These are phyloP conservation scores for Erpobdella octoculata DNA, from an alignment of 2,888 invertebrate species.

Conservation along the genomic window DNA sequence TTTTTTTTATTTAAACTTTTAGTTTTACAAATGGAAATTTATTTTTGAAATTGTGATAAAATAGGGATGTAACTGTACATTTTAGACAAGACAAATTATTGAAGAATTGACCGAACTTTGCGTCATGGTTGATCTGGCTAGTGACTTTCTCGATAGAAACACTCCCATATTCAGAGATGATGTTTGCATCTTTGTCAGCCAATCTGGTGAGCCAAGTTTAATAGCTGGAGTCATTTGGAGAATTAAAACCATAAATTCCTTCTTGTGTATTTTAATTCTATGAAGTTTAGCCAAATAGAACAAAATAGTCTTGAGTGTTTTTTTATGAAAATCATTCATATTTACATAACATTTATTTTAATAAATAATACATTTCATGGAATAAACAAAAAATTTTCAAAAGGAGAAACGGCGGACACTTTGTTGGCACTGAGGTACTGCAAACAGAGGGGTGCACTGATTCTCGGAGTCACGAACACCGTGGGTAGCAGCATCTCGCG, in stretches of 20 bases:
- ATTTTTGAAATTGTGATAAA: too few species aligned
- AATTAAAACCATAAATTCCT: too few species aligned
- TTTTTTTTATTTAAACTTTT: not conserved
- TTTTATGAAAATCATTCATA: not conserved
- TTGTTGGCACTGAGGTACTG: conserved; percentile 84
- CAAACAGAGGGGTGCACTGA: conserved; percentile 89
- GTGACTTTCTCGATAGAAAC: conserved; percentile 92
- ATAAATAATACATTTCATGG: not conserved
- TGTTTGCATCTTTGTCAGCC: conserved; percentile 98
- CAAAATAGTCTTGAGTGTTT: too few species aligned
- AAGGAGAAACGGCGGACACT: conserved; percentile 86
- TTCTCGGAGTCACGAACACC: conserved; percentile 96
- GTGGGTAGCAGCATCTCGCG: conserved; percentile 97
- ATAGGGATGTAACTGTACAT: not conserved
- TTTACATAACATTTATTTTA: not conserved
- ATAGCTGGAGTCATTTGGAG: too few species aligned
- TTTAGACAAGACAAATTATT: conserved; percentile 66
- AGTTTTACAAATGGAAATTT: not conserved
- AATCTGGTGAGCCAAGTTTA: too few species aligned
- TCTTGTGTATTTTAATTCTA: too few species aligned
- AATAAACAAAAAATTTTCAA: conserved; percentile 18
- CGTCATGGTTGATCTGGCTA: conserved; percentile 96
- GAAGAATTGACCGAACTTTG: conserved; percentile 97
- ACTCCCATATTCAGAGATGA: conserved; percentile 98
- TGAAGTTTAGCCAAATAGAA: too few species aligned